These are phyloP conservation scores for Uromys caudimaculatus DNA, from an alignment of 2,797 vertebrate genomes.

Conservation along the genomic window DNA sequence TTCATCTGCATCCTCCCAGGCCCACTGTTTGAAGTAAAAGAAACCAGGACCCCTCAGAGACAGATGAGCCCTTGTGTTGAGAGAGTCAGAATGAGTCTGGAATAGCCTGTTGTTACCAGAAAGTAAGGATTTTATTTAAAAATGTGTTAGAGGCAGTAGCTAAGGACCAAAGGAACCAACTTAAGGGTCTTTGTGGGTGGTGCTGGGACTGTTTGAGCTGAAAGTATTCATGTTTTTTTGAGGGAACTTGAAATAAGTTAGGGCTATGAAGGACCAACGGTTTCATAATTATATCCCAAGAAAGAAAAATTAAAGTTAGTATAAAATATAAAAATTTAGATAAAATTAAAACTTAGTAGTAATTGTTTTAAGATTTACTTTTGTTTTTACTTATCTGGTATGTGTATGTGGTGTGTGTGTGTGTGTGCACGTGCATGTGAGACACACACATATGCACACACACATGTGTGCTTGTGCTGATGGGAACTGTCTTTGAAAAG, in stretches of 20 bases:
- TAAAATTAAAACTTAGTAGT: neutral
- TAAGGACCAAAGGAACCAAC: neutral
- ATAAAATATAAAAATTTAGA: neutral
- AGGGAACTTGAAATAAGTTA: neutral
- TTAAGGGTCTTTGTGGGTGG: slow-evolving; percentile 7
- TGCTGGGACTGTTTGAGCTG: neutral
- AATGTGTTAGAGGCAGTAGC: neutral
- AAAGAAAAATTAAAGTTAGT: slow-evolving; percentile 29
- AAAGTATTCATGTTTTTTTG: slow-evolving; percentile 18
- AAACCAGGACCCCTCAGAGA: slow-evolving; percentile 13
- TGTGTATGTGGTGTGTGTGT: neutral
- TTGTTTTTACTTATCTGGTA: neutral
- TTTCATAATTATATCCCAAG: slow-evolving; percentile 55
- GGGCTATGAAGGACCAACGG: neutral
- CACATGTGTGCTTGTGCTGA: neutral
- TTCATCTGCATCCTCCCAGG: neutral
- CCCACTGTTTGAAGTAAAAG: neutral
- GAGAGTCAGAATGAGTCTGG: neutral
- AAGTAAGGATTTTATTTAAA: slow-evolving; percentile 15
- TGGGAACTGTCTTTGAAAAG: neutral
- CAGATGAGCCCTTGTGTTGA: neutral
- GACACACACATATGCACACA: neutral
- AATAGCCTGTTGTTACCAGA: slow-evolving; percentile 5
- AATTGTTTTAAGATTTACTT: neutral
- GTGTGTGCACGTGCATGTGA: neutral